Percentiles rank a stretch among this genome's conserved stretches.
Evolutionary conservation across 2,888 invertebrate genomes (phyloP).

Genomic region (Melipona beecheii): DNA sequence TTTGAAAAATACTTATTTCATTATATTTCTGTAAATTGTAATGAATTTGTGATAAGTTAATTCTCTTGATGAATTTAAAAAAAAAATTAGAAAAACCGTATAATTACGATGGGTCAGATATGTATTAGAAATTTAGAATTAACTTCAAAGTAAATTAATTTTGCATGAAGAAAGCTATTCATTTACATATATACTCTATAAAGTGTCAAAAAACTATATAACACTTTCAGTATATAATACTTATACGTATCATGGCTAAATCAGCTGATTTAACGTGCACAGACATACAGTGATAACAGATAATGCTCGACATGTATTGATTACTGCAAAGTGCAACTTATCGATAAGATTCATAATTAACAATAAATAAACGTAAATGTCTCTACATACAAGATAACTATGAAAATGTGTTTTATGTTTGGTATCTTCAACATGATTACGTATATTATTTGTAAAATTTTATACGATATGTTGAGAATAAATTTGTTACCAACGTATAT

Average conservation of each 20-base stretch:
- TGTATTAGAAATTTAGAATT: too few relatives aligned
- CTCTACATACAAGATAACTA: not conserved
- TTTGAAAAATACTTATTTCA: too few relatives aligned
- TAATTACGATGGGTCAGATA: too few relatives aligned
- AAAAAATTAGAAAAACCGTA: too few relatives aligned
- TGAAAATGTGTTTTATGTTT: not conserved
- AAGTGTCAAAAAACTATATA: not conserved
- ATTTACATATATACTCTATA: too few relatives aligned
- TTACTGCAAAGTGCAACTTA: constrained; percentile 7
- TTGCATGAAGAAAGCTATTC: too few relatives aligned
- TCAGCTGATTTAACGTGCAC: not conserved
- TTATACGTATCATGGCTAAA: not conserved
- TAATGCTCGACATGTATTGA: not conserved
- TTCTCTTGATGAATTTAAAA: too few relatives aligned
- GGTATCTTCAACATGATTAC: not conserved
- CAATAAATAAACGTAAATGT: constrained; percentile 3
- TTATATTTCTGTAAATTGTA: too few relatives aligned
- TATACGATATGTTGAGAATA: not conserved
- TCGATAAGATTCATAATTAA: constrained; percentile 30
- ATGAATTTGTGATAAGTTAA: too few relatives aligned
- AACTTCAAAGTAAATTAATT: too few relatives aligned
- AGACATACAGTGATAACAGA: not conserved
- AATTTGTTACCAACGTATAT: constrained; percentile 5
- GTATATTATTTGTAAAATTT: constrained; percentile 3
- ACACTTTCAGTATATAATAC: not conserved